Conservation (phyloP, 2,888 invertebrate genomes). For the Drosophila robusta region DNA sequence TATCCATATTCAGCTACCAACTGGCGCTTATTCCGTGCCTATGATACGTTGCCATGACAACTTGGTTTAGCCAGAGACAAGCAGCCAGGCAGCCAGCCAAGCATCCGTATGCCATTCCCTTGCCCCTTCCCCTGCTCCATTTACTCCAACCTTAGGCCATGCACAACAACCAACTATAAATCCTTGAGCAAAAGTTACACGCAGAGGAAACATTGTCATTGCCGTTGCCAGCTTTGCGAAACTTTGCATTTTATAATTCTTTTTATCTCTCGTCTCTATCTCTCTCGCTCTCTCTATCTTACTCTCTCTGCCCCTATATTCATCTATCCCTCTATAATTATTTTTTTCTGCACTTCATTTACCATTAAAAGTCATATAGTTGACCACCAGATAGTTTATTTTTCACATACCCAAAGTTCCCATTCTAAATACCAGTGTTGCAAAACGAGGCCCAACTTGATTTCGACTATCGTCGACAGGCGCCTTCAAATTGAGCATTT, state of each 20-base stretch:
- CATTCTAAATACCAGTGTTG: no score
- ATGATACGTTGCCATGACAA: constrained; percentile 69
- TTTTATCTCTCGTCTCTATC: constrained; percentile 8
- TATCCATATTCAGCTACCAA: constrained; percentile 38
- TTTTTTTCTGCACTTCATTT: no score
- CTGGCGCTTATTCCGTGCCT: constrained; percentile 46
- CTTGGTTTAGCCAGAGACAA: constrained; percentile 50
- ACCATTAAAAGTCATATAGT: background rate
- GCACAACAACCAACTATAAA: constrained; percentile 64
- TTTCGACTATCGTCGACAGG: no score
- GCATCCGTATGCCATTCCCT: constrained; percentile 2
- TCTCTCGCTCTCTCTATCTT: background rate
- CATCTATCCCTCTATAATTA: no score
- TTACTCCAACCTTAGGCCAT: constrained; percentile 2
- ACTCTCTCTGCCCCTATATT: background rate
- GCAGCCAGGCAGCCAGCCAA: constrained; percentile 24
- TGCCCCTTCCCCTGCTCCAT: background rate
- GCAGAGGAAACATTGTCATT: constrained; percentile 76
- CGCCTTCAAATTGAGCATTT: no score
- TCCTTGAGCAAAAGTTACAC: constrained; percentile 75
- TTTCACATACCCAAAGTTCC: background rate
- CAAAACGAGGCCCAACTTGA: no score
- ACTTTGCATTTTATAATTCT: constrained; percentile 56
- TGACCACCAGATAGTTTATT: constrained; percentile 1
- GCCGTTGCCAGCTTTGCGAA: constrained; percentile 60